phyloP scores from a whole-genome alignment of 1,140 invertebrate species.

The Cyclina sinensis region DNA sequence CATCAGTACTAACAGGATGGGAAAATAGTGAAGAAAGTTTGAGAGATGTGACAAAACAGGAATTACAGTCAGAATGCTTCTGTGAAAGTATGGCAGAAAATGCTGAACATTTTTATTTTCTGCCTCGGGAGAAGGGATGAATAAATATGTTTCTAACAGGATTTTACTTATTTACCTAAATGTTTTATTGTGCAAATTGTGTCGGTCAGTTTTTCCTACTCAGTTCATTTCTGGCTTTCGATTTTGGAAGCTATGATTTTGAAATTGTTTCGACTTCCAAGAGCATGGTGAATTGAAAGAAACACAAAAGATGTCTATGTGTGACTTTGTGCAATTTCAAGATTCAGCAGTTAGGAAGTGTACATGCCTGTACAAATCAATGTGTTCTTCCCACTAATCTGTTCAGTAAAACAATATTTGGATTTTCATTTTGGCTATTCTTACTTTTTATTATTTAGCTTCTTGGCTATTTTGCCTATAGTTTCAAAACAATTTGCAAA shows the following conservation, averaged over 20 bases:
- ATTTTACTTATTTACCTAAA: conserved; percentile 87
- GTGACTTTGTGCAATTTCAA: conserved; percentile 88
- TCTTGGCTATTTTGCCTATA: conserved; percentile 79
- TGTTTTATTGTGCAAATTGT: conserved; percentile 87
- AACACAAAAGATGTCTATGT: conserved; percentile 86
- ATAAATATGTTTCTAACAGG: conserved; percentile 86
- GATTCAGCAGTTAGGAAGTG: conserved; percentile 86
- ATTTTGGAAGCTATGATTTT: conserved; percentile 86
- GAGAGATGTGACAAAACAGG: conserved; percentile 76
- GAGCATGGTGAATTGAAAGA: conserved; percentile 84
- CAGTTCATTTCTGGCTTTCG: conserved; percentile 86
- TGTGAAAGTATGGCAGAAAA: conserved; percentile 73
- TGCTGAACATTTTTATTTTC: conserved; percentile 78
- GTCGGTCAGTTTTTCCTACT: conserved; percentile 87
- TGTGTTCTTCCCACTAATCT: conserved; percentile 88
- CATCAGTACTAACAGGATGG: no score
- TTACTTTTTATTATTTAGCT: conserved; percentile 83
- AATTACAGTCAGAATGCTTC: conserved; percentile 76
- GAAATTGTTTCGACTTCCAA: conserved; percentile 84
- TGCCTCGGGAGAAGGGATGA: conserved; percentile 86
- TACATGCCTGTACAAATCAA: conserved; percentile 85
- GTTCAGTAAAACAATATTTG: conserved; percentile 88
- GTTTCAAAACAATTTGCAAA: conserved; percentile 68
- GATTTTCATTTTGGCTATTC: conserved; percentile 80
- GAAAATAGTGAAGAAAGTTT: conserved; percentile 76